phyloP scores from a whole-genome alignment of 2,797 vertebrate genomes.

The Hephaestus fuliginosus region DNA sequence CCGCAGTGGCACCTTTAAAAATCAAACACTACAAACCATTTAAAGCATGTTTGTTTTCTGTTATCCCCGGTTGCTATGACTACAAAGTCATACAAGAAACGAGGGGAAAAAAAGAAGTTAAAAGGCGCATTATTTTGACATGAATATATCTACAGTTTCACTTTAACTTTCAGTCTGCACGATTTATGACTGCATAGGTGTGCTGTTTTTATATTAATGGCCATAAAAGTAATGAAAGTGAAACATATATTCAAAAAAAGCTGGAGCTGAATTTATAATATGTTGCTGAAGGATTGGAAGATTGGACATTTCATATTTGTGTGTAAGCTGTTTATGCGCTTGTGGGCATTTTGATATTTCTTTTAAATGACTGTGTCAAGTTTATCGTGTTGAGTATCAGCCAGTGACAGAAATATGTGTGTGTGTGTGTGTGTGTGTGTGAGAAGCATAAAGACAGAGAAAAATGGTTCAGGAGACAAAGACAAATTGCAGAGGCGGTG shows the following conservation, averaged over 20 bases:
- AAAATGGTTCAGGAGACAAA: slow-evolving; percentile 19
- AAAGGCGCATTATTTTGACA: background rate
- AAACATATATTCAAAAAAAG: background rate
- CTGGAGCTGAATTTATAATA: background rate
- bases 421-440: background rate
- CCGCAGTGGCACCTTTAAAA: slow-evolving; percentile 8
- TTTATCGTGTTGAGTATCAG: slow-evolving; percentile 41
- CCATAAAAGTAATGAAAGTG: background rate
- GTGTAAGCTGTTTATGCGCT: slow-evolving; percentile 21
- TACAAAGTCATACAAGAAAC: background rate
- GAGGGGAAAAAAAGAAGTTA: background rate
- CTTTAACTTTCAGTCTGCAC: background rate
- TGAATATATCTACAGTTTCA: background rate
- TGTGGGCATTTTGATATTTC: slow-evolving; percentile 38
- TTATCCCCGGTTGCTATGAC: background rate
- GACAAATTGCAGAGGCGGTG: slow-evolving; percentile 37
- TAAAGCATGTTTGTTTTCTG: background rate
- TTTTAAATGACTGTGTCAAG: slow-evolving; percentile 47
- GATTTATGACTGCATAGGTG: background rate
- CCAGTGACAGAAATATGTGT: slow-evolving; percentile 2
- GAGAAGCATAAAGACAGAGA: slow-evolving; percentile 7
- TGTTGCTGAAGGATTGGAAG: slow-evolving; percentile 4
- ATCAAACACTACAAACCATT: background rate
- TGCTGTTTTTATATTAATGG: background rate
- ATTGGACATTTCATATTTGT: slow-evolving; percentile 9